Conservation (phyloP, 1,140 invertebrate species). For the Cydia splendana region DNA sequence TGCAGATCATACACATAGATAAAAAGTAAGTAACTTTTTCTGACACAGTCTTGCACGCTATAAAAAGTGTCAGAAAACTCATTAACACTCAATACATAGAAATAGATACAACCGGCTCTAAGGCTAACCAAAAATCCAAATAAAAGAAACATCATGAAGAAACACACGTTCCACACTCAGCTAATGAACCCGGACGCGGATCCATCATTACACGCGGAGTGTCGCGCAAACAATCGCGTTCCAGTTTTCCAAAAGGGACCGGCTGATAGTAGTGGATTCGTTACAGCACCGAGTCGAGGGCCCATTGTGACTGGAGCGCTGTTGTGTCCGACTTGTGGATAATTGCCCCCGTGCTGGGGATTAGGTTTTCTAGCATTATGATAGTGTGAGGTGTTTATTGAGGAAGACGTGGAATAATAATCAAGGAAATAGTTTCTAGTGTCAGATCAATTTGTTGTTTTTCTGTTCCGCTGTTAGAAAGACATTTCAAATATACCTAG, state of each 20-base stretch:
- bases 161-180: slow-evolving; percentile 40
- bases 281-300: slow-evolving; percentile 73
- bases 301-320: slow-evolving; percentile 74
- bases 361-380: background rate
- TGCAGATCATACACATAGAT: too few species aligned
- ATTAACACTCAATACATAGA: too few species aligned
- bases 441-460: background rate
- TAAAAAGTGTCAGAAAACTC: too few species aligned
- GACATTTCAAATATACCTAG: too few species aligned
- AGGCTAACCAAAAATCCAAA: slow-evolving; percentile 13
- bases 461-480: too few species aligned
- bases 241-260: slow-evolving; percentile 72
- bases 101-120: slow-evolving; percentile 27
- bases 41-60: too few species aligned
- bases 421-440: background rate
- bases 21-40: too few species aligned
- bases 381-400: background rate
- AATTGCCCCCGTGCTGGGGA: slow-evolving; percentile 63
- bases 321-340: slow-evolving; percentile 75
- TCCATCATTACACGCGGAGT: slow-evolving; percentile 75
- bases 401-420: background rate
- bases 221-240: slow-evolving; percentile 73
- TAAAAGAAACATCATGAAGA: slow-evolving; percentile 56
- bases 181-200: slow-evolving; percentile 67
- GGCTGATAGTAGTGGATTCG: slow-evolving; percentile 75